Evolutionary conservation across 1,140 invertebrate genomes (phyloP), one percentile per base, ranked within the genome.

Genomic region (Diachasma alloeum): DNA sequence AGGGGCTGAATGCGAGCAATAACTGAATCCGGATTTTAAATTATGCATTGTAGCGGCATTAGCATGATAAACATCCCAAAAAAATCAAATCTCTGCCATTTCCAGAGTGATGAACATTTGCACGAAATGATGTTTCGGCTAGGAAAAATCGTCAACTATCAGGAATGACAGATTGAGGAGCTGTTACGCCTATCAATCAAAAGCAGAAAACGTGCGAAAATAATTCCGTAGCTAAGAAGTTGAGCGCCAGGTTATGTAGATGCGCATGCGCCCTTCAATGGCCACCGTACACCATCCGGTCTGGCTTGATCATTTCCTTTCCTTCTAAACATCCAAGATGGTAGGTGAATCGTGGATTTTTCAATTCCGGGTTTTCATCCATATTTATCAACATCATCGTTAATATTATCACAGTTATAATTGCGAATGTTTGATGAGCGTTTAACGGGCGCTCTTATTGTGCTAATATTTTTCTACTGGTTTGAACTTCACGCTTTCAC

Each of bases 291-390:
- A 44, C 24, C 44, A 11, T 72, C 44, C 70, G 70, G 36, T 31
- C 19, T 8, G 15, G n/a, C 59, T 56, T 39, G 63, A 67, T 75
- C 53, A 48, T 71, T 77, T 80, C 74, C 74, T 74, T 81, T 81
- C 81, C 71, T 78, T 80, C 75, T 44, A 82, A 78, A 78, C 76
- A 78, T 81, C 71, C 81, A 87, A 84, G 80, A 87, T 87, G 86
- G 86, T 87, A 84, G 79, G 86, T 85, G n/a, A 59, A 79, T 17
- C 37, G 59, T 48, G 24, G 44, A 59, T 79, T 76, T 74, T 69
- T 36, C 53, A 4, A 24, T 44, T 56, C 22, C 74, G 13, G 42
- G 11, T 24, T 53, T 74, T 78, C 53, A 84, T 84, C 84, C 48
- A 42, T 59, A 31, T 36, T 66, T 76, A 81, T 68, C 72, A 8